A percentile compares a stretch with the other conserved stretches of the same genome.
Conservation (phyloP, 2,113 vertebrate genomes). For the Perca schrenkii region DNA sequence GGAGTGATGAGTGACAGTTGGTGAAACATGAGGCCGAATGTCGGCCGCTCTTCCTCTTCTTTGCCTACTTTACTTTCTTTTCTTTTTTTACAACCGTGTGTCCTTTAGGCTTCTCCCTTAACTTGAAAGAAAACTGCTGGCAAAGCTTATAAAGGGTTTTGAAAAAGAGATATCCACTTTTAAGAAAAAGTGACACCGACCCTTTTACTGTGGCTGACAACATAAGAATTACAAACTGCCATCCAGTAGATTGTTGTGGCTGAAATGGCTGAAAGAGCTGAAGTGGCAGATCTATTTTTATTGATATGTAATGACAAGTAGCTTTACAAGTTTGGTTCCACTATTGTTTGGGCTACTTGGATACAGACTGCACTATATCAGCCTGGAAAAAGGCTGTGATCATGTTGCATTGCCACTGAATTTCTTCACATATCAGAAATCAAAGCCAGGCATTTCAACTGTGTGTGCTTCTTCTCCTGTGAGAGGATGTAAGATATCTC, state of each 20-base stretch:
- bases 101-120: slow-evolving; percentile 41
- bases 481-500: slow-evolving; percentile 3
- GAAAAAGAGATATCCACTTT: slow-evolving; percentile 34
- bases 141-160: slow-evolving; percentile 42
- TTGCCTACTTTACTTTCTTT: not conserved
- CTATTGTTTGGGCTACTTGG: not conserved
- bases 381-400: not conserved
- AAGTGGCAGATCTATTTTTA: not conserved
- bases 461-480: not conserved
- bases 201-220: slow-evolving; percentile 25
- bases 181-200: slow-evolving; percentile 32
- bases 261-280: slow-evolving; percentile 11
- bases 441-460: not conserved
- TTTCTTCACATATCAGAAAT: slow-evolving; percentile 3
- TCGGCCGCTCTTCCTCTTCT: slow-evolving; percentile 17
- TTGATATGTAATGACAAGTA: slow-evolving; percentile 13
- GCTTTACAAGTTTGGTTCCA: not conserved
- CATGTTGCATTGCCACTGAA: not conserved
- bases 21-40: slow-evolving; percentile 44
- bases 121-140: slow-evolving; percentile 53
- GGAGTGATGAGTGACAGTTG: slow-evolving; percentile 59
- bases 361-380: not conserved
- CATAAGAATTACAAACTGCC: slow-evolving; percentile 15
- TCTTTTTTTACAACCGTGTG: slow-evolving; percentile 20
- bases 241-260: slow-evolving; percentile 1